phyloP scores from a whole-genome alignment of 1,140 invertebrate species.

The Lepidotrigona ventralis region DNA sequence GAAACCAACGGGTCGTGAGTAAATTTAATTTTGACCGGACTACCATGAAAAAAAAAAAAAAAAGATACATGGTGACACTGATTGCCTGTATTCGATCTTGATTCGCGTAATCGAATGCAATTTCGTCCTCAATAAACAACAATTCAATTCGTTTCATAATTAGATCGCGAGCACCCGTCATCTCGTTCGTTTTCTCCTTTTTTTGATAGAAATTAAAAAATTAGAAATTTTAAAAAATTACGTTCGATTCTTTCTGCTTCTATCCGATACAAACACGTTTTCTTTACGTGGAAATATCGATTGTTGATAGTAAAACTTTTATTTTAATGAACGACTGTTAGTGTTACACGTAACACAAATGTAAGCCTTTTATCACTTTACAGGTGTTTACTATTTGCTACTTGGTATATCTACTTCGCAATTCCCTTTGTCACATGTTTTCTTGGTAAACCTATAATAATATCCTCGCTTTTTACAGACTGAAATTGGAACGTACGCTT shows the following conservation, averaged over 20 bases:
- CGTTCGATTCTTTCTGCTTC: background rate
- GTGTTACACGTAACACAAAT: background rate
- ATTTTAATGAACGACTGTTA: background rate
- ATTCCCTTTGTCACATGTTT: background rate
- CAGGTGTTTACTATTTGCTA: background rate
- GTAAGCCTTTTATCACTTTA: no score
- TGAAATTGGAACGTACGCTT: background rate
- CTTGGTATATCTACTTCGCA: background rate
- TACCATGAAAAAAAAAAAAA: background rate
- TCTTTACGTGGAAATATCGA: background rate
- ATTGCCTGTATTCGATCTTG: background rate
- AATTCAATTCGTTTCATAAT: background rate
- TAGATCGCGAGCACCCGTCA: background rate
- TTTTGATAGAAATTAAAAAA: background rate
- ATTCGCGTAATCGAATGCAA: background rate
- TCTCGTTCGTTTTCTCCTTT: background rate
- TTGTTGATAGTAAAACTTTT: background rate
- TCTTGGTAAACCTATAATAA: conserved; percentile 15
- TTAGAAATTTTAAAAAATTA: background rate
- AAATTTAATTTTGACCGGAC: background rate
- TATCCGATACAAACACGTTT: no score
- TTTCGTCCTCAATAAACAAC: background rate
- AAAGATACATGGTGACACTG: background rate
- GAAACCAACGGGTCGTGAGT: background rate
- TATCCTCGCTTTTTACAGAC: background rate